Evolutionary conservation across 1,140 invertebrate genomes (phyloP), one percentile per base, ranked within the genome.

Genomic region (Triops cancriformis): DNA sequence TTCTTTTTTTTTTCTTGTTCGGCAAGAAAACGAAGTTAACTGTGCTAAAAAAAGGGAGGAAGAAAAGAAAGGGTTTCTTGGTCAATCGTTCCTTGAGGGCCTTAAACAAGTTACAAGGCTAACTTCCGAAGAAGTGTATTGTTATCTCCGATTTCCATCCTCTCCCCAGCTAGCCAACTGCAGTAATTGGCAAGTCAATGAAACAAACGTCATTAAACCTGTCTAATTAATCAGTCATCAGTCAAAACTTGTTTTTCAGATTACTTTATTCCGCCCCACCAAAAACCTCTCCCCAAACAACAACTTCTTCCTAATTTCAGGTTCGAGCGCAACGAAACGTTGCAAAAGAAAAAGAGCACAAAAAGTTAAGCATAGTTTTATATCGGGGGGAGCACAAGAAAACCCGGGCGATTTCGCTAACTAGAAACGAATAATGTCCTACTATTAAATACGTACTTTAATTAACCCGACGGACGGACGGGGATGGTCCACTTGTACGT

Each of bases 181-280:
- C 51, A n/a, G 14, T 64, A 64, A 64, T 64, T 64, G 51, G 14
- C 51, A 23, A 64, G 51, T 64, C 51, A 18, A 64, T 23, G 51
- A 64, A 64, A 23, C 51, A n/a, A 23, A 64, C 51, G 18, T 23
- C 51, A 64, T 18, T 64, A 64, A 64, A 64, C 51, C 51, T 64
- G 51, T 64, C 51, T 64, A 64, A 64, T 64, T 64, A 64, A 64
- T 64, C 51, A n/a, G 18, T 64, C 51, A 64, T 64, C 51, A 64
- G 23, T 64, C 51, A 64, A 64, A 37, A n/a, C 51, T 23, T 18
- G 51, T 64, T 64, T 37, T 37, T 37, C 31, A 23, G 51, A 64
- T 23, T 18, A 64, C 51, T 64, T 64, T 64, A n/a, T 18, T 64
- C 23, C 7, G 0, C 23, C n/a, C 23, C 14, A 64, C 4, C 51